Evolutionary conservation across 2,888 invertebrate species (phyloP), one percentile per base, ranked within the genome.

Genomic region (Agriopis leucophaearia): DNA sequence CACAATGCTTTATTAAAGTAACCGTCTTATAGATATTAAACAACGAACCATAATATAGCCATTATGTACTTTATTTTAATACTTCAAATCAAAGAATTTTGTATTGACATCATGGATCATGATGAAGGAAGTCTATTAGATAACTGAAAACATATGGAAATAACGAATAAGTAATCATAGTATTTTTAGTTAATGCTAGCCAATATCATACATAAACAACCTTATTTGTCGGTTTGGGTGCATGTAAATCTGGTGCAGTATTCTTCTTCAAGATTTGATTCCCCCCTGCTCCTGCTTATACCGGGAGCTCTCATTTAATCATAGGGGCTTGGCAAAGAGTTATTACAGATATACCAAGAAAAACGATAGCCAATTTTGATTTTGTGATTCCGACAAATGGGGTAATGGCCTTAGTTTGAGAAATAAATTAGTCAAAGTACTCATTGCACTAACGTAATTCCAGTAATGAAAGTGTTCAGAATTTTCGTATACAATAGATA

Each of bases 21-120:
- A 81, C 84, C 80, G 83, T 85, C 84, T 85, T 73, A 76, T 62
- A 63, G 45, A 60, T 67, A 66, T 64, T 69, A 52, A 71, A 71
- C 76, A 73, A 74, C 74, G 72, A 74, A 74, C 13, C 52, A 52
- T 27, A 27, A 27, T 27, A 67, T 50, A 74, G 51, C 56, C 62
- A 67, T 69, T 62, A 69, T 3, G 27, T 27, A 27, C 27, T 56
- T 68, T 68, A 69, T 67, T 72, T 67, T 70, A 69, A 45, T 69
- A 70, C 18, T 42, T 13, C 42, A 58, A 48, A 59, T 47, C 18
- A 56, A 60, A 56, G 55, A 60, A 60, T 59, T 59, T 64, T 59
- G 55, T 45, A 69, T 59, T 56, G 44, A 60, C 64, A 60, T 54
- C 55, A 59, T 38, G 44, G 62, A 58, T 65, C 61, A 79, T 73